A percentile compares a stretch with the other conserved stretches of the same genome.
phyloP scores from a whole-genome alignment of 92 coral and sea anemone genomes.

The Porites cylindrica region DNA sequence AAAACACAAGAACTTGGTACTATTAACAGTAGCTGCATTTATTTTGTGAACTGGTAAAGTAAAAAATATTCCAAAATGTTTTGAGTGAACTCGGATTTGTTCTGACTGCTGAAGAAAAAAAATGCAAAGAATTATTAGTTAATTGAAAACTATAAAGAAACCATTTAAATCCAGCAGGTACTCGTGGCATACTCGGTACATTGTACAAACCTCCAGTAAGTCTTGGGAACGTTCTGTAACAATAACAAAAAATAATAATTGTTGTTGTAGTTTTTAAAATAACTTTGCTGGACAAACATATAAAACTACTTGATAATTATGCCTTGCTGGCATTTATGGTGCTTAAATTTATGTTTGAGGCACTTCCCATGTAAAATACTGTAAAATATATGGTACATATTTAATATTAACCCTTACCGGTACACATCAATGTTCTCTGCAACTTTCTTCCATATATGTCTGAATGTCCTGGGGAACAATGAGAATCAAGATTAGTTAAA shows the following conservation, averaged over 20 bases:
- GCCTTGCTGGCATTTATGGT: too few species aligned
- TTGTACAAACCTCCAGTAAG: constrained; percentile 89
- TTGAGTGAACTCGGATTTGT: neutral
- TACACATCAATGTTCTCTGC: constrained; percentile 87
- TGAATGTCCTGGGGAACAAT: constrained; percentile 79
- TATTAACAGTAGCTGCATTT: too few species aligned
- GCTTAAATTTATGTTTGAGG: too few species aligned
- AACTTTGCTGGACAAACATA: too few species aligned
- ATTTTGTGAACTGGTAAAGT: too few species aligned
- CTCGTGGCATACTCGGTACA: neutral
- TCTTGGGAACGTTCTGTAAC: constrained; percentile 89
- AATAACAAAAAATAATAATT: neutral
- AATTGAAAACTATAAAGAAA: neutral
- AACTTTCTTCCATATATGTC: constrained; percentile 90
- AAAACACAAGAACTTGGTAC: too few species aligned
- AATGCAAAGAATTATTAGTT: neutral
- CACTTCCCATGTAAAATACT: too few species aligned
- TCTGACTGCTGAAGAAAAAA: neutral
- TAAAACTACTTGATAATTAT: too few species aligned
- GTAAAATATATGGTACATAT: too few species aligned
- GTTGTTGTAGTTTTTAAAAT: too few species aligned
- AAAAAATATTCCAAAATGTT: neutral
- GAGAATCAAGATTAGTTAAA: neutral
- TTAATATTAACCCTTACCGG: constrained; percentile 57
- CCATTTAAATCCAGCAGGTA: too few species aligned